A percentile compares a stretch with the other conserved stretches of the same genome.
phyloP scores from a whole-genome alignment of 2,113 vertebrate species.

The Trematocara variabile region DNA sequence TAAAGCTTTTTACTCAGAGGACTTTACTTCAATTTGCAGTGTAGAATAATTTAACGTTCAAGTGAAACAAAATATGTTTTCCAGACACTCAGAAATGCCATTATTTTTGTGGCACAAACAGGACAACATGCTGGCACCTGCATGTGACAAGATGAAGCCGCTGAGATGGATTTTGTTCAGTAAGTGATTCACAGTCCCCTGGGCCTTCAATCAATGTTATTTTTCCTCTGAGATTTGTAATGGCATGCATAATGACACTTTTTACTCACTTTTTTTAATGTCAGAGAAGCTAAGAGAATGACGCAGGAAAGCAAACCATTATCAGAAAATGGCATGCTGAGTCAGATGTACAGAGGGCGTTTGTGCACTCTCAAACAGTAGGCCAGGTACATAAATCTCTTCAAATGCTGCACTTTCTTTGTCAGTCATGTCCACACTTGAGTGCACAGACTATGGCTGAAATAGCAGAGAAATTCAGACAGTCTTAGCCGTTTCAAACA shows the following conservation, averaged over 20 bases:
- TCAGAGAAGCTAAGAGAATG: background rate
- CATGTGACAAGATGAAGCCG: slow-evolving; percentile 25
- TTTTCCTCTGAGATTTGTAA: slow-evolving; percentile 39
- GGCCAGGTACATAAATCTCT: slow-evolving; percentile 7
- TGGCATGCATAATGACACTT: slow-evolving; percentile 19
- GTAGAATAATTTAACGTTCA: background rate
- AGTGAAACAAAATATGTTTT: slow-evolving; percentile 50
- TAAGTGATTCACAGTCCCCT: slow-evolving; percentile 33
- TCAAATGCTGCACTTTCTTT: slow-evolving; percentile 18
- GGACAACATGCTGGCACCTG: slow-evolving; percentile 32
- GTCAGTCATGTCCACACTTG: slow-evolving; percentile 13
- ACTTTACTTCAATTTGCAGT: background rate
- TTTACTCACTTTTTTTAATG: slow-evolving; percentile 7
- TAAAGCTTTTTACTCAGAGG: background rate
- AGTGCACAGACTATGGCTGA: slow-evolving; percentile 1
- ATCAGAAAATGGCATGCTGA: slow-evolving; percentile 23
- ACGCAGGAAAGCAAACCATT: slow-evolving; percentile 28
- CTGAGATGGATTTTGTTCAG: slow-evolving; percentile 37
- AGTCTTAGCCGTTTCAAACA: slow-evolving; percentile 11
- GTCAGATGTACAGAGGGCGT: slow-evolving; percentile 3
- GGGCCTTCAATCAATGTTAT: slow-evolving; percentile 46
- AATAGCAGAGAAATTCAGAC: slow-evolving; percentile 14
- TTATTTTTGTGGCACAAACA: slow-evolving; percentile 50
- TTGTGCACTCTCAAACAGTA: background rate
- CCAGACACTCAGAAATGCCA: slow-evolving; percentile 44